Base-by-base conservation (phyloP, 2,888 invertebrate species). In the Rapana venosa region DNA sequence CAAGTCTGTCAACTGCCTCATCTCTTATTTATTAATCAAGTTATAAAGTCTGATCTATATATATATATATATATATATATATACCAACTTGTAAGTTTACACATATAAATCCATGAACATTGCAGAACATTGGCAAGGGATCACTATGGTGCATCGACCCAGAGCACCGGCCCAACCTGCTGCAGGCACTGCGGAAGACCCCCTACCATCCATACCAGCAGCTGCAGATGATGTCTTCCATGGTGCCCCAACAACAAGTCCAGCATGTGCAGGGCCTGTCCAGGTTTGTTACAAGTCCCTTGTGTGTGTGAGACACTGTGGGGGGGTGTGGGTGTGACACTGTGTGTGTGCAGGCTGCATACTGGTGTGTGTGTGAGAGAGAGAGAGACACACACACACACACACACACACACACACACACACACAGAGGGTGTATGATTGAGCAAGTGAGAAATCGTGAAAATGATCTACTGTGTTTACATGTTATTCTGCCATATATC, bases 141-240 rank as follows among this genome's bases (percentile, higher is more conserved):
- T 99, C 99, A 0, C 96, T 99, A 90, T 99, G 99, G 99, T 98
- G 98, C 95, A 98, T 99, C 6, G 99, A 99, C 96, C 98, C 98
- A 15, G 98, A 98, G 92, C 98, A 98, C 96, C 97, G 98, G 92
- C 98, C 98, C 90, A 98, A 98, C 95, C 97, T 98, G 91, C 97
- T 98, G 92, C 98, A 99, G 97, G 98, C 98, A 6, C 97, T 99
- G 92, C 98, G 98, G 90, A 97, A 98, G 91, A 98, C 98, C 66
- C 98, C 98, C 0, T 96, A 96, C 91, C 96, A 96, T 92, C 96
- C 96, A 5, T 98, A 98, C 95, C 96, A 95, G 92, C 96, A 96
- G 92, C 93, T 96, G 79, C 96, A 95, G 93, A 96, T 96, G 95
- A 92, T 95, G 90, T 94, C 95, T 81, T 90, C 91, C 56, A 85